Percentiles rank a stretch among this genome's conserved stretches.
Evolutionary conservation across 2,797 vertebrate genomes (phyloP).

Genomic region (Holocentrus rufus): DNA sequence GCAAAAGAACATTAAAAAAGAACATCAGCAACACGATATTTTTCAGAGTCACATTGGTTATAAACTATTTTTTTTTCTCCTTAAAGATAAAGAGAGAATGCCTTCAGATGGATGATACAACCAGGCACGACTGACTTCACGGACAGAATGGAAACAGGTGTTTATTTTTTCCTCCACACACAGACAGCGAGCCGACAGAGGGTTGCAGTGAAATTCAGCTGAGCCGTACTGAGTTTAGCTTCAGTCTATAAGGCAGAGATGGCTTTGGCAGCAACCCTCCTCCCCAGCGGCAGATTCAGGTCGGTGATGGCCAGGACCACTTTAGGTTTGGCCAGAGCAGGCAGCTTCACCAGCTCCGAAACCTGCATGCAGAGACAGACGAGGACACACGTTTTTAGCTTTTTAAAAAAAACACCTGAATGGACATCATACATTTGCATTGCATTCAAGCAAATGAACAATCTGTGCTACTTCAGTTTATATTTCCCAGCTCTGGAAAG

Average conservation of each 20-base stretch:
- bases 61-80: constrained; percentile 4
- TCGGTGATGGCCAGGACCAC: constrained; percentile 95
- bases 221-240: background rate
- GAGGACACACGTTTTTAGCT: background rate
- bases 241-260: constrained; percentile 86
- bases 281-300: constrained; percentile 92
- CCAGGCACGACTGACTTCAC: background rate
- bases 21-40: constrained; percentile 27
- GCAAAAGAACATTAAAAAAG: constrained; percentile 34
- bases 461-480: too few relatives aligned
- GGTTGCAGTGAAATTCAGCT: too few relatives aligned
- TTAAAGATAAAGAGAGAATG: constrained; percentile 1
- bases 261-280: constrained; percentile 96
- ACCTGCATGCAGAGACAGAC: constrained; percentile 80
- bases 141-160: too few relatives aligned
- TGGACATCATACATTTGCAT: background rate
- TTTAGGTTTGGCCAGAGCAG: constrained; percentile 92
- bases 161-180: too few relatives aligned
- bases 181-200: background rate
- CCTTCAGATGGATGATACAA: background rate
- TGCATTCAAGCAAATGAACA: too few relatives aligned
- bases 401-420: background rate
- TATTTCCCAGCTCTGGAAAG: too few relatives aligned
- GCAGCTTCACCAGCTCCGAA: constrained; percentile 94
- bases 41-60: background rate